Evolutionary conservation across 2,888 invertebrate genomes (phyloP), one percentile per base, ranked within the genome.

Genomic region (Lochmaea capreae): DNA sequence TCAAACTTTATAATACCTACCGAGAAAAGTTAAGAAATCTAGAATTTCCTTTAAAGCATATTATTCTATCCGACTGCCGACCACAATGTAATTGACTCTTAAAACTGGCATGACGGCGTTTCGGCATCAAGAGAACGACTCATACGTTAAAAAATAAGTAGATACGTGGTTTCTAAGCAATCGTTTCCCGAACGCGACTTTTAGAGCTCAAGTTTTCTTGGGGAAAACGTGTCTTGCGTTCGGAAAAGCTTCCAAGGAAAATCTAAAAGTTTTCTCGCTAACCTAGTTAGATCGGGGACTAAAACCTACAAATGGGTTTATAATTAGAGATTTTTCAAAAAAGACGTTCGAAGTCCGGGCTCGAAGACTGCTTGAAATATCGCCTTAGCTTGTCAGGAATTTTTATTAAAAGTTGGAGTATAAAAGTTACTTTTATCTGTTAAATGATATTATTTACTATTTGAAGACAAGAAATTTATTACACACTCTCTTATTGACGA

Each of bases 231-330:
- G 82, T 76, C 75, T 73, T 75, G 81, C 79, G 80, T 80, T 75
- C 74, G 49, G 67, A 70, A 70, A 77, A 69, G 77, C 75, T 77
- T 71, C 76, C 69, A 75, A 76, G 76, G 70, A 75, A 79, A 78
- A 77, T 79, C 79, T 80, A 77, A 80, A 80, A 80, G 81, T 80
- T 81, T 78, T 79, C 75, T 18, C 54, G 76, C 78, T 80, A 80
- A 81, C 77, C 79, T 76, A 75, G 80, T 81, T 81, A 81, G 74
- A 80, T 74, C 78, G 76, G 71, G 67, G 72, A 74, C 76, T 75
- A 74, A 76, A 74, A 78, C 76, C 71, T 72, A 79, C 76, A 77
- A 77, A 78, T 74, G 76, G 74, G 76, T 74, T 76, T 73, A 78
- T 79, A 79, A 80, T 80, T 78, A 75, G 76, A 72, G 69, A 75